Evolutionary conservation across 2,888 invertebrate species (phyloP).

Genomic region (Himalopsyche kuldschensis): DNA sequence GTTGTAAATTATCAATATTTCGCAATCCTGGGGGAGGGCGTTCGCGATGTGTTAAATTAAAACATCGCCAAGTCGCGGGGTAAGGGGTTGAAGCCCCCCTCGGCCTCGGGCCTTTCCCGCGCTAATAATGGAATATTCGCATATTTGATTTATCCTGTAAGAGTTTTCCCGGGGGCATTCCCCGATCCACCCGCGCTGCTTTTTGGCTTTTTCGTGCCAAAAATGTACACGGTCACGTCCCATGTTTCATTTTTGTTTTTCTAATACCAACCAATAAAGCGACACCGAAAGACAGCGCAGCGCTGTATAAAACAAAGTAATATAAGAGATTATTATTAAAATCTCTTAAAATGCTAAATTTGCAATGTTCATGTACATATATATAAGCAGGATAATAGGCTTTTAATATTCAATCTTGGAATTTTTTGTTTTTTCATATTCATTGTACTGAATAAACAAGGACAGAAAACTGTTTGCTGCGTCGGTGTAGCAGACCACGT

Average conservation of each 20-base stretch:
- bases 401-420: no score
- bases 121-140: slow-evolving; percentile 40
- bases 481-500: no score
- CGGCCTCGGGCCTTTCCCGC: background rate
- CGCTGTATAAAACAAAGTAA: no score
- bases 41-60: slow-evolving; percentile 39
- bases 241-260: slow-evolving; percentile 13
- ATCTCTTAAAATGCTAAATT: no score
- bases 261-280: background rate
- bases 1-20: slow-evolving; percentile 37
- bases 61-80: slow-evolving; percentile 35
- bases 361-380: no score
- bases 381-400: no score
- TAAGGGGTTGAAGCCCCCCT: slow-evolving; percentile 8
- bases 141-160: slow-evolving; percentile 39
- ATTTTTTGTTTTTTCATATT: no score
- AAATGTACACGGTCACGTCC: background rate
- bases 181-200: background rate
- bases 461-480: no score
- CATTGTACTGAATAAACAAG: no score
- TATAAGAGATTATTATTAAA: no score
- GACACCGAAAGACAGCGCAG: no score
- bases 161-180: slow-evolving; percentile 33
- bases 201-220: background rate
- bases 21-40: slow-evolving; percentile 22